Percentiles rank a stretch among this genome's conserved stretches.
phyloP scores from a whole-genome alignment of 2,888 invertebrate genomes.

The Strigamia crassipes region DNA sequence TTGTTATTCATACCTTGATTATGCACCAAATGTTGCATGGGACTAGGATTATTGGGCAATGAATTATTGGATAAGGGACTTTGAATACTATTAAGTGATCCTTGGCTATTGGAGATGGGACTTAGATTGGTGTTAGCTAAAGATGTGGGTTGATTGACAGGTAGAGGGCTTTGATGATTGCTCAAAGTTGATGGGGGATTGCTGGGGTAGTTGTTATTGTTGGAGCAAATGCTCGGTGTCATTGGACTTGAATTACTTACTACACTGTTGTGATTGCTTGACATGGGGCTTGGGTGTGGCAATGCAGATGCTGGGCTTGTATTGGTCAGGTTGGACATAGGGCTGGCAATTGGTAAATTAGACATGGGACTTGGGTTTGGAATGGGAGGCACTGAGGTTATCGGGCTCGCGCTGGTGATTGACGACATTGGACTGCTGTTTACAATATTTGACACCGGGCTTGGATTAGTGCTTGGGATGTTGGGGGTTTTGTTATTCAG shows the following conservation, averaged over 20 bases:
- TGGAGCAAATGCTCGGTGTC: not conserved
- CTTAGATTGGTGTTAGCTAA: not conserved
- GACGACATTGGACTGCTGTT: conserved; percentile 29
- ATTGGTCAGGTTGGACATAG: conserved; percentile 43
- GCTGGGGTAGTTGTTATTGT: not conserved
- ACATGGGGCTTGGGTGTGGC: conserved; percentile 44
- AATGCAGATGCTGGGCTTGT: conserved; percentile 41
- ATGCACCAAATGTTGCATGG: conserved; percentile 37
- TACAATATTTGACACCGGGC: conserved; percentile 9
- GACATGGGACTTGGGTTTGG: conserved; percentile 46
- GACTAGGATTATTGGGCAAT: conserved; percentile 47
- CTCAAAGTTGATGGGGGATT: conserved; percentile 17
- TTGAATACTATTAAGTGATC: conserved; percentile 44
- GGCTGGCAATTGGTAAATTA: conserved; percentile 45
- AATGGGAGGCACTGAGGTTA: conserved; percentile 31
- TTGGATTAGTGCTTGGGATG: conserved; percentile 2
- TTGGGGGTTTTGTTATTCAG: not conserved
- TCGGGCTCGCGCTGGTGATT: conserved; percentile 44
- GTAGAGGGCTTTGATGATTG: conserved; percentile 34
- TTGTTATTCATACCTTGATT: not conserved
- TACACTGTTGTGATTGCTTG: conserved; percentile 33
- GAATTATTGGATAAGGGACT: conserved; percentile 44
- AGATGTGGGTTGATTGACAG: not conserved
- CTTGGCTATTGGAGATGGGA: conserved; percentile 45
- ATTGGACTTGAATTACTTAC: conserved; percentile 42